Percentiles rank a stretch among this genome's conserved stretches.
Evolutionary conservation across 2,888 invertebrate species (phyloP).

Genomic region (Hyposoter didymator): DNA sequence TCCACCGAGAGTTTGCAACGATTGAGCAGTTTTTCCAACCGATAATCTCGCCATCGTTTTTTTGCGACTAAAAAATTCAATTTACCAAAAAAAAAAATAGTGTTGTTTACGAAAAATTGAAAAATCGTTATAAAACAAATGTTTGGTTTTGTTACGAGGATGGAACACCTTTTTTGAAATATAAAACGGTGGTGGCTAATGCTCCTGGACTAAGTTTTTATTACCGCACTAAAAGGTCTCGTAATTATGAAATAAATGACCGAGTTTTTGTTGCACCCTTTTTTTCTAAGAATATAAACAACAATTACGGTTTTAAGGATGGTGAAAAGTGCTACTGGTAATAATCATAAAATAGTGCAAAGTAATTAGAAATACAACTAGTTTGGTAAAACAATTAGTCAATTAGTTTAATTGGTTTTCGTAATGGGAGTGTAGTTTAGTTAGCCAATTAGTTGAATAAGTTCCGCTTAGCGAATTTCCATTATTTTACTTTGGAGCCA

Average conservation of each 20-base stretch:
- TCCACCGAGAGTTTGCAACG: no score
- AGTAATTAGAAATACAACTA: neutral
- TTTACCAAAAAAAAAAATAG: no score
- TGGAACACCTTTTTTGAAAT: neutral
- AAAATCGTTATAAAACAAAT: neutral
- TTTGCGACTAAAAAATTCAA: neutral
- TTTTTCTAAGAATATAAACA: neutral
- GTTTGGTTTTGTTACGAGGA: neutral
- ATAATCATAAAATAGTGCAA: neutral
- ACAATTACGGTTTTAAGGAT: neutral
- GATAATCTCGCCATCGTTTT: neutral
- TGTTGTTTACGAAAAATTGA: neutral
- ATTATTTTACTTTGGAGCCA: neutral
- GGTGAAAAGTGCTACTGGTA: neutral
- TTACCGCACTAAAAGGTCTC: neutral
- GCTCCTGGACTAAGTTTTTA: neutral
- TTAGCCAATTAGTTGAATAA: neutral
- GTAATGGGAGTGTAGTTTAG: neutral
- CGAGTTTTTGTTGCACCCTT: neutral
- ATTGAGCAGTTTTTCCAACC: no score
- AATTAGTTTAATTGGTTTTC: neutral
- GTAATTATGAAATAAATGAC: neutral
- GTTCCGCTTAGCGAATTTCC: neutral
- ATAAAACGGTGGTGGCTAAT: neutral
- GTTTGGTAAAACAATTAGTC: neutral